phyloP scores from a whole-genome alignment of 2,113 vertebrate genomes.

The Malurus alboscapulatus region DNA sequence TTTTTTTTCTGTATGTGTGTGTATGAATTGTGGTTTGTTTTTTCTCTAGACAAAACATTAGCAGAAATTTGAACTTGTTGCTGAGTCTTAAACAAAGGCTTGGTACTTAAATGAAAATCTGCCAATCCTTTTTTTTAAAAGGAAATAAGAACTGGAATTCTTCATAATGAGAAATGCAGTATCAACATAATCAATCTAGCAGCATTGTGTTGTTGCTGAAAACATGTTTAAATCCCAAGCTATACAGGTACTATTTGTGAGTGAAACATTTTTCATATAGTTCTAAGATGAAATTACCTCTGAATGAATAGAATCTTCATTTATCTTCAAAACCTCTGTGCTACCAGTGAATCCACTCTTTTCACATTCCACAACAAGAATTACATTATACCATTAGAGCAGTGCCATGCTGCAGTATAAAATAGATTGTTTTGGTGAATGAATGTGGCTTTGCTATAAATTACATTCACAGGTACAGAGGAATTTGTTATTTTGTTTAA shows the following conservation, averaged over 20 bases:
- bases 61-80: conserved; percentile 65
- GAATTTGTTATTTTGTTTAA: conserved; percentile 97
- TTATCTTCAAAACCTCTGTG: conserved; percentile 94
- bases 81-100: conserved; percentile 59
- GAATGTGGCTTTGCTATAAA: conserved; percentile 98
- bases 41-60: conserved; percentile 58
- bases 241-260: conserved; percentile 68
- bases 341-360: conserved; percentile 89
- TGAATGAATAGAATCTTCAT: conserved; percentile 99
- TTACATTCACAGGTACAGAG: conserved; percentile 96
- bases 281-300: conserved; percentile 96
- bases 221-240: conserved; percentile 73
- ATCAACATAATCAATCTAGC: conserved; percentile 77
- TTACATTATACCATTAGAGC: conserved; percentile 93
- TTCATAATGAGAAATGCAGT: conserved; percentile 74
- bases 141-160: conserved; percentile 69
- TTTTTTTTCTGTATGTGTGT: not conserved
- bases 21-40: conserved; percentile 48
- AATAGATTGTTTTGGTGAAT: conserved; percentile 97
- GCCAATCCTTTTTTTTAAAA: conserved; percentile 47
- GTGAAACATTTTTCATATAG: conserved; percentile 89
- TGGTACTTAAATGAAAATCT: conserved; percentile 64
- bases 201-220: conserved; percentile 66
- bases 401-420: conserved; percentile 85
- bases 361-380: conserved; percentile 81